Base-by-base conservation (phyloP, 2,888 invertebrate genomes). In the Chrysolina oricalcia region DNA sequence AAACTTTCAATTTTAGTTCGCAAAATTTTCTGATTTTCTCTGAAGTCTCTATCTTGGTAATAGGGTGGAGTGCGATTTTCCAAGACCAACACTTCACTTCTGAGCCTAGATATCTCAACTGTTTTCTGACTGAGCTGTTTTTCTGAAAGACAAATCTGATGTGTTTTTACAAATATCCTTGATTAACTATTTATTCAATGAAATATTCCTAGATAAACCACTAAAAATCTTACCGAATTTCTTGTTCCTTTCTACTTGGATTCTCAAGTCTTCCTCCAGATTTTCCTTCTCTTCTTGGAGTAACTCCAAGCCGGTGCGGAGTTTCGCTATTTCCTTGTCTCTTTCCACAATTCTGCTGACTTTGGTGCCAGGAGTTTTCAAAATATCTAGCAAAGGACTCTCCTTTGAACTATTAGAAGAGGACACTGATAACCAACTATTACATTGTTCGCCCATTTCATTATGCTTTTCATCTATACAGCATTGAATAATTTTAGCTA, bases 261-360 rank as follows among this genome's bases (percentile, higher is more conserved):
- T 87, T 40, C 89, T 87, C 0, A 93, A 83, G 81, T 93, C 93
- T 41, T 93, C 92, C 73, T 91, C 91, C 19, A 93, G 83, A 81
- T 92, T 93, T 73, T 89, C 90, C 69, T 92, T 91, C 81, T 93
- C 93, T 83, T 91, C 92, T 50, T 91, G 88, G 85, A 93, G 92
- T 0, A 91, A 90, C 79, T 93, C 93, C 8, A 94, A 85, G 23
- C 92, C 91, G 0, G 91, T 90, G 78, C 90, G 90, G 56, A 94
- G 83, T 4, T 90, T 88, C 19, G 91, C 88, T 13, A 93, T 90
- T 81, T 90, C 89, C 5, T 86, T 85, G 76, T 88, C 86, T 76
- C 84, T 86, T 72, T 87, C 87, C 40, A 87, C 85, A 0, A 83
- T 73, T 40, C 80, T 80, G 46, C 73, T 78, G n/a, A 67, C 66